Conservation (phyloP, 2,113 vertebrate genomes). For the Malurus elegans region DNA sequence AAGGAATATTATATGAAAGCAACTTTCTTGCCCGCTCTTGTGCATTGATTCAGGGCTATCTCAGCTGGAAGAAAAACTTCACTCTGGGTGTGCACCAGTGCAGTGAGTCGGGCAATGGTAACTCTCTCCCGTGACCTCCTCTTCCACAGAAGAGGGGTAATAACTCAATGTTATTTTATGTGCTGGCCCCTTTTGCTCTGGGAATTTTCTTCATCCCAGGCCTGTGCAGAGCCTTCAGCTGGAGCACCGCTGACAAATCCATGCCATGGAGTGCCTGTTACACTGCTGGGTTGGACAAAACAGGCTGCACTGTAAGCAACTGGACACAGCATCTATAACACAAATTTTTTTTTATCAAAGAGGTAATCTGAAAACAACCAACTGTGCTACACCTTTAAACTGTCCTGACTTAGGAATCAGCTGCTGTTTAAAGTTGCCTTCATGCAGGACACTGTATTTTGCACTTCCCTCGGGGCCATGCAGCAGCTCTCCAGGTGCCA, state of each 20-base stretch:
- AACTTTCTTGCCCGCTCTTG: neutral
- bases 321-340: neutral
- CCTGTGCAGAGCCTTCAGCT: neutral
- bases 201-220: neutral
- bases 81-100: neutral
- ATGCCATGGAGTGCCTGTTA: neutral
- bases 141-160: neutral
- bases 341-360: neutral
- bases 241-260: neutral
- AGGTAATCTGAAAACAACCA: neutral
- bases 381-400: neutral
- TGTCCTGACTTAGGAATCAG: neutral
- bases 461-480: neutral
- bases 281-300: neutral
- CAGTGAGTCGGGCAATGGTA: neutral
- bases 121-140: neutral
- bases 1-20: constrained; percentile 47
- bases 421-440: neutral
- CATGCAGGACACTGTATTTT: neutral
- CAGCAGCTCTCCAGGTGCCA: neutral
- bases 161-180: neutral
- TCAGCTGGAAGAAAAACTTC: neutral
- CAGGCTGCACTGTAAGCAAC: neutral
- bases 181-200: neutral
- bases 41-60: neutral